These are phyloP conservation scores for Prosapia bicincta DNA, from an alignment of 2,888 invertebrate species.

Conservation along the genomic window DNA sequence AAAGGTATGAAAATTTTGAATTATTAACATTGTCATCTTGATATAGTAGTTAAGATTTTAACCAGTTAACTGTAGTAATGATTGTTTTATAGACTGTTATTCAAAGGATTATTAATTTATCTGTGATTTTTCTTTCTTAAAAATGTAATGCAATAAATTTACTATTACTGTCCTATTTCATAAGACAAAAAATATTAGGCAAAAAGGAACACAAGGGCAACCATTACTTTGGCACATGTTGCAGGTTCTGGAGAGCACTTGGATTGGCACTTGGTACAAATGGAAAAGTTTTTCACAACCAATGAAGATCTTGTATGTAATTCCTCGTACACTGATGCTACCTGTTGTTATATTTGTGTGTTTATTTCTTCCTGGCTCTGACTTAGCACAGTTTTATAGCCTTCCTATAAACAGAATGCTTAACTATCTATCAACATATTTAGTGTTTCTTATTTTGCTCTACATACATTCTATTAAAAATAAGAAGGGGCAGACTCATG, in stretches of 20 bases:
- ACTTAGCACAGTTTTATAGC: constrained; percentile 53
- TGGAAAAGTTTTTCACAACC: constrained; percentile 53
- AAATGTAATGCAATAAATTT: no score
- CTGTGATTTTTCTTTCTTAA: no score
- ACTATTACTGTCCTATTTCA: no score
- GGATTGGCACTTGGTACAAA: constrained; percentile 60
- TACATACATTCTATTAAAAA: constrained; percentile 56
- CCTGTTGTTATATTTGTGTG: constrained; percentile 50
- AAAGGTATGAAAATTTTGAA: no score
- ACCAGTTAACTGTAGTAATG: no score
- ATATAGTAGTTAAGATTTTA: no score
- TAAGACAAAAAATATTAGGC: no score
- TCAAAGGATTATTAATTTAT: no score
- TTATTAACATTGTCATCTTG: no score
- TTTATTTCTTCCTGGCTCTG: constrained; percentile 48
- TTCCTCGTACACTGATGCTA: constrained; percentile 47
- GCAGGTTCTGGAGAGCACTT: constrained; percentile 57
- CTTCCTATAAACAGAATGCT: constrained; percentile 70
- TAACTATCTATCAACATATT: constrained; percentile 61
- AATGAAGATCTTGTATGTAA: constrained; percentile 46
- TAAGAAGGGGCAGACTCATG: constrained; percentile 54
- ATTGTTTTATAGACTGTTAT: no score
- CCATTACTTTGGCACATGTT: no score
- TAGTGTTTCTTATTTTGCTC: constrained; percentile 61
- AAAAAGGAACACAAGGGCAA: no score